Evolutionary conservation across 2,113 vertebrate genomes (phyloP), one percentile per base, ranked within the genome.

Genomic region (Macquaria ambigua): DNA sequence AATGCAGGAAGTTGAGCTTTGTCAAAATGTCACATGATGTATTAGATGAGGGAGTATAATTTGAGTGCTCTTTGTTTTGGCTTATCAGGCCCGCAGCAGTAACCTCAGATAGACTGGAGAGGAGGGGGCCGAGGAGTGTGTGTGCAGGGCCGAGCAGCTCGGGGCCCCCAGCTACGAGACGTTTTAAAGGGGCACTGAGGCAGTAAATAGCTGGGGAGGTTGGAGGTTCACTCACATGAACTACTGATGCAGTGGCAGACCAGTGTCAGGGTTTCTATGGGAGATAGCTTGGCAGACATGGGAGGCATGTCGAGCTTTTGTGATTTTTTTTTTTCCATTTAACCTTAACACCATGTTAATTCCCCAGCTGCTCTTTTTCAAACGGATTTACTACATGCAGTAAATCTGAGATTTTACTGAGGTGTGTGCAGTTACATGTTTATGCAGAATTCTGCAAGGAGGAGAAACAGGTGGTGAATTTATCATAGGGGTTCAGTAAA

Each of bases 11-110:
- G 85, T 66, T 10, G 50, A 83, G 86, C 92, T 92, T 90, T 90
- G 86, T 90, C 80, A 71, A 83, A 88, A 84, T 86, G 90, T 64
- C 85, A 90, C 90, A 85, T 92, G 87, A 94, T 91, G 81, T 88
- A 92, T 93, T 86, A 75, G 81, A 68, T 52, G 63, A 81, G 82
- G 83, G 89, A 77, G 81, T 34, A 89, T 79, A 90, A 87, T 87
- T 91, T 81, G 70, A 89, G 81, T 53, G 53, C 72, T 84, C 93
- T 94, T 95, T 95, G 91, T 94, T 93, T 94, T 82, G 87, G 85
- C 90, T 94, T 93, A 93, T 92, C 92, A 88, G 89, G 20, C 79
- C 85, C 69, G 82, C 86, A 89, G 85, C 93, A 94, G 88, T 79
- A 84, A 88, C 88, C 81, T 93, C 85, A 68, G 81, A 92, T 80